Base-by-base conservation (phyloP, 2,888 invertebrate species). In the Bellardia bayeri region DNA sequence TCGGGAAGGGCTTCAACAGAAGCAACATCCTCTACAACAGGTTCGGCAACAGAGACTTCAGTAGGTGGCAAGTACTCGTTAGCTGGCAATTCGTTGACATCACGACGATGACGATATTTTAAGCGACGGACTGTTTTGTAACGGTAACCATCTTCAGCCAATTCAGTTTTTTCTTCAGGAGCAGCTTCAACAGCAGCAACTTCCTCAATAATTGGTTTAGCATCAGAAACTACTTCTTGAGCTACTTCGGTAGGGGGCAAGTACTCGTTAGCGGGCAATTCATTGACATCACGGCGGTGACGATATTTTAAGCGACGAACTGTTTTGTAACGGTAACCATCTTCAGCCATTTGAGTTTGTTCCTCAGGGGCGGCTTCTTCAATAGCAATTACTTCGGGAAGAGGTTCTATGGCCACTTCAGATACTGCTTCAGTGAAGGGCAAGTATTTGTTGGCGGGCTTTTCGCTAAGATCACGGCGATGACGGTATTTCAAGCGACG, bases 271-370 rank as follows among this genome's bases (percentile, higher is more conserved):
- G 88, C 8, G 63, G 78, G 82, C 40, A 92, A 76, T 84, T 92
- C 92, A 1, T 81, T 88, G 0, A 89, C 89, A 85, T 90, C 89
- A 78, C 89, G 91, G 61, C 88, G 88, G 11, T 61, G 11, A 23
- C 87, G 85, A 11, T 82, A 69, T 33, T 88, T 88, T 14, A 90
- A 89, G 56, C 91, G 91, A 80, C 91, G 92, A 13, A 92, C 92
- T 45, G 92, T 91, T 89, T 92, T 92, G 91, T 92, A 92, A 82
- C 93, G 92, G 89, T 92, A 92, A 66, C 92, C 92, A 90, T 92
- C 92, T 88, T 92, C 91, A 81, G 90, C 89, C 64, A 90, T 81
- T 30, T 89, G 80, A 16, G 89, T 85, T 16, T 63, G 66, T 11
- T 88, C 82, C 49, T 89, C 87, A 40, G 80, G 30, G 11, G 16